Conservation (phyloP, 2,113 vertebrate genomes). For the Struthidea cinerea region DNA sequence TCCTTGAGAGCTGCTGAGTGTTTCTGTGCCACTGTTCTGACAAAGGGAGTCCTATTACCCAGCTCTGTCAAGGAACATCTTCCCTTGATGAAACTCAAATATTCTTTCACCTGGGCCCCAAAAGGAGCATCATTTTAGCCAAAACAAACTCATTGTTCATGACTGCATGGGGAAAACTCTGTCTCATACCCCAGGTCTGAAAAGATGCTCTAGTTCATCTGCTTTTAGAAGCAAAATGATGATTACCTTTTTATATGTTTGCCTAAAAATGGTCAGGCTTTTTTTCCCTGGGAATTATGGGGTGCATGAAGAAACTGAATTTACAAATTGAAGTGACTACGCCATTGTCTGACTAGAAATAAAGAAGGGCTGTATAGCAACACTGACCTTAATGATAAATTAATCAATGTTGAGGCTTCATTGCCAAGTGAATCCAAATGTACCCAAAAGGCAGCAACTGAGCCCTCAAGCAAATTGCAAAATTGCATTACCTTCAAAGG, state of each 20-base stretch:
- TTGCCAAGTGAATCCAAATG: not conserved
- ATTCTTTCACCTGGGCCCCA: not conserved
- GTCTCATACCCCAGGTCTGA: not conserved
- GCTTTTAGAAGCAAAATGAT: not conserved
- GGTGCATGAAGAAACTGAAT: not conserved
- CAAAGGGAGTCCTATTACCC: not conserved
- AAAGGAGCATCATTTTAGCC: not conserved
- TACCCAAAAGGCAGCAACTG: not conserved
- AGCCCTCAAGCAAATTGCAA: not conserved
- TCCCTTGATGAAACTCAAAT: not conserved
- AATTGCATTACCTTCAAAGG: slow-evolving; percentile 33
- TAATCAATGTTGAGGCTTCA: not conserved
- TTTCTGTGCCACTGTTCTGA: not conserved
- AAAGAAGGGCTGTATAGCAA: not conserved
- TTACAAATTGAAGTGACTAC: not conserved
- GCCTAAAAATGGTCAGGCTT: not conserved
- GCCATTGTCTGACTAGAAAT: not conserved
- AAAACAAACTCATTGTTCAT: not conserved
- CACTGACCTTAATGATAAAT: not conserved
- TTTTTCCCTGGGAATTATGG: not conserved
- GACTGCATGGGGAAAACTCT: not conserved
- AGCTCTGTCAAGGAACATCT: not conserved
- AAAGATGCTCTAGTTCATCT: not conserved
- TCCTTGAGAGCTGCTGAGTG: not conserved
- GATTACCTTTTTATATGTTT: not conserved